Evolutionary conservation across 2,888 invertebrate genomes (phyloP).

Genomic region (Cheilosia vulpina): DNA sequence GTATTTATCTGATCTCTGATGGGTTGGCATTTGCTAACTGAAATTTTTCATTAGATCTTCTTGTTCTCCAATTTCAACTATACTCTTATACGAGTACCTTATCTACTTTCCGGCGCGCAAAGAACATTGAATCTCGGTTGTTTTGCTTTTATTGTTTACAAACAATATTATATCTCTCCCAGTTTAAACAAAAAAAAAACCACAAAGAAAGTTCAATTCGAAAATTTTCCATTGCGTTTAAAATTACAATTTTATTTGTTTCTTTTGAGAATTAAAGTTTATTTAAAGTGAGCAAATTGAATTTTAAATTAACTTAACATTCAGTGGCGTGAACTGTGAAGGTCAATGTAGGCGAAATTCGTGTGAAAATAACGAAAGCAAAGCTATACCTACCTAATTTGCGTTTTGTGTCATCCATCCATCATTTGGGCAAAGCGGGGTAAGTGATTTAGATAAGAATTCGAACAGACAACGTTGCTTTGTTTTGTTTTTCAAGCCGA

Average conservation of each 20-base stretch:
- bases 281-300: neutral
- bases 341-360: neutral
- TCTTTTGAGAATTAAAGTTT: neutral
- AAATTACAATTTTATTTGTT: slow-evolving; percentile 11
- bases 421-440: neutral
- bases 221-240: slow-evolving; percentile 29
- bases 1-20: too few species aligned
- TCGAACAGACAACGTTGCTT: neutral
- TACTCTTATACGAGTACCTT: too few species aligned
- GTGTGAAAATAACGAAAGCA: too few species aligned
- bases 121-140: neutral
- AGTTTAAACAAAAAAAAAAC: neutral
- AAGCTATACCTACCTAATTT: neutral
- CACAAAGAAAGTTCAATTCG: slow-evolving; percentile 26
- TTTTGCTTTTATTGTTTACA: slow-evolving; percentile 36
- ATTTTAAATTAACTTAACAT: slow-evolving; percentile 20
- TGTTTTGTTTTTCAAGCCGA: neutral
- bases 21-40: too few species aligned
- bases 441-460: slow-evolving; percentile 34
- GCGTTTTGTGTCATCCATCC: neutral
- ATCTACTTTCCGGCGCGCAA: neutral
- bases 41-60: too few species aligned
- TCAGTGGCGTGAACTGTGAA: slow-evolving; percentile 2
- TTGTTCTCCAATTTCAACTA: too few species aligned
- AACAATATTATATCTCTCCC: slow-evolving; percentile 10